Percentiles rank a stretch among this genome's conserved stretches.
These are phyloP conservation scores for Rugalucina vietnamica DNA, from an alignment of 2,888 invertebrate genomes.

Conservation along the genomic window DNA sequence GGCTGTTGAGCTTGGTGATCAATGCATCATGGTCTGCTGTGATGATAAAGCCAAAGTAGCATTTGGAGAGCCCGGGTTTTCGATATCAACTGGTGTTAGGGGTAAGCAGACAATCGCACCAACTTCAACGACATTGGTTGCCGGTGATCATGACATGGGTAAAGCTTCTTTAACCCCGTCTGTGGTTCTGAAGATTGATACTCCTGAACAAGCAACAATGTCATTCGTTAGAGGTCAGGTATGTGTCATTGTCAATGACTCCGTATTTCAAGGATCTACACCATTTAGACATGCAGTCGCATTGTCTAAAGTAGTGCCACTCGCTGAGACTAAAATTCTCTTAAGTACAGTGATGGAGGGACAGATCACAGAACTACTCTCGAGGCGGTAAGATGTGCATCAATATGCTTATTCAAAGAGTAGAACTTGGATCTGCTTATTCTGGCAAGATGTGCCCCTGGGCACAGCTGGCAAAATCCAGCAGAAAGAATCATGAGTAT, in stretches of 20 bases:
- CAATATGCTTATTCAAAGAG: slow-evolving; percentile 49
- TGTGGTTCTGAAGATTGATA: slow-evolving; percentile 37
- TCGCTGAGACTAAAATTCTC: slow-evolving; percentile 7
- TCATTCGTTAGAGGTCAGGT: slow-evolving; percentile 57
- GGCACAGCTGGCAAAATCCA: slow-evolving; percentile 52
- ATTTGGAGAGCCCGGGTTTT: slow-evolving; percentile 19
- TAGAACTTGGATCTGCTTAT: slow-evolving; percentile 54
- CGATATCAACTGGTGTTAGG: slow-evolving; percentile 27
- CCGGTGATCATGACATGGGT: slow-evolving; percentile 58
- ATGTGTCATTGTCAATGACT: slow-evolving; percentile 38
- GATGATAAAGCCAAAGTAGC: slow-evolving; percentile 54
- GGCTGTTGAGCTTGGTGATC: slow-evolving; percentile 31
- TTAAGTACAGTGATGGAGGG: slow-evolving; percentile 52
- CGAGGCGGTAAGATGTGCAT: slow-evolving; percentile 47
- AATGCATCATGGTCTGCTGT: slow-evolving; percentile 23
- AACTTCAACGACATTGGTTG: neutral
- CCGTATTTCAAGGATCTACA: slow-evolving; percentile 30
- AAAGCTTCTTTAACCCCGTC: slow-evolving; percentile 43
- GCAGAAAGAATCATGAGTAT: slow-evolving; percentile 54
- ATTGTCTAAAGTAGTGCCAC: neutral
- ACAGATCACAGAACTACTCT: slow-evolving; percentile 50
- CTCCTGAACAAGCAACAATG: slow-evolving; percentile 24
- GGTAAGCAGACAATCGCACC: slow-evolving; percentile 32
- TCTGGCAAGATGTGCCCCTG: slow-evolving; percentile 47
- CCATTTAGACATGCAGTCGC: slow-evolving; percentile 47